phyloP scores from a whole-genome alignment of 2,113 vertebrate species.

The Mesembrinibis cayennensis region DNA sequence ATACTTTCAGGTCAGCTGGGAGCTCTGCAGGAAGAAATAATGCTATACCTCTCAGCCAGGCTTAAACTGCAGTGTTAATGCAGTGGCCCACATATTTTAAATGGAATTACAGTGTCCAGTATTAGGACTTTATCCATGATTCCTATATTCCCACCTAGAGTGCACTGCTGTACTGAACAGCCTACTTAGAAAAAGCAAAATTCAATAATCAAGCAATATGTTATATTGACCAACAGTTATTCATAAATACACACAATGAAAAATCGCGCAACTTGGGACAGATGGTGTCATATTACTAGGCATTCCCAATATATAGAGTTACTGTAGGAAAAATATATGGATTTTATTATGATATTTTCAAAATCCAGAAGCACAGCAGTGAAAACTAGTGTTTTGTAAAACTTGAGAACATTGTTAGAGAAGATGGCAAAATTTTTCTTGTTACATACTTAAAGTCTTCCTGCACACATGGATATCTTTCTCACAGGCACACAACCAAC shows the following conservation, averaged over 20 bases:
- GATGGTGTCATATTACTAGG: background rate
- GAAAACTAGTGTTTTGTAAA: background rate
- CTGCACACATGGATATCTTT: background rate
- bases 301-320: background rate
- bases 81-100: background rate
- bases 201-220: background rate
- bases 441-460: background rate
- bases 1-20: background rate
- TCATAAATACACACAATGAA: background rate
- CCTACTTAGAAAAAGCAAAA: background rate
- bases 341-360: background rate
- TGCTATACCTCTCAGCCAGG: background rate
- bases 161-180: background rate
- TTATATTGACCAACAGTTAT: background rate
- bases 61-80: background rate
- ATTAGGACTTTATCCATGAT: background rate
- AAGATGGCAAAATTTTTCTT: background rate
- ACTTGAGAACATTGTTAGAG: background rate
- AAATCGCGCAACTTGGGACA: background rate
- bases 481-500: background rate
- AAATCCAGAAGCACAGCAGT: background rate
- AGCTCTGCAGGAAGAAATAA: background rate
- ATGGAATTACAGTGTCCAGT: background rate
- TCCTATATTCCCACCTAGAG: background rate
- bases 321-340: background rate